A percentile compares a stretch with the other conserved stretches of the same genome.
Evolutionary conservation across 2,113 vertebrate species (phyloP).

Genomic region (Mus musculus): DNA sequence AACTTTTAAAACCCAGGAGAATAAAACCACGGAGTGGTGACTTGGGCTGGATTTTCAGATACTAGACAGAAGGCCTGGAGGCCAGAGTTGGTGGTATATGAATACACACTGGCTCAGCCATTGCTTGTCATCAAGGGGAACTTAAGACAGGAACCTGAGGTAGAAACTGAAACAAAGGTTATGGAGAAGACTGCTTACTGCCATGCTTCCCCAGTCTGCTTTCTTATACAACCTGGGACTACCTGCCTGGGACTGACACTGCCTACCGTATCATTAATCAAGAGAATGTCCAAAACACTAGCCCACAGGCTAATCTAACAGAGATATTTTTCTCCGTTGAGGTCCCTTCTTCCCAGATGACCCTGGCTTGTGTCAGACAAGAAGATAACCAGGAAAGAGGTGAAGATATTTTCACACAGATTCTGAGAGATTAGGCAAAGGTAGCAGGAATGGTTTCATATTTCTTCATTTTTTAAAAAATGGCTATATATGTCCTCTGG

Average conservation of each 20-base stretch:
- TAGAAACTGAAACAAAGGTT: not conserved
- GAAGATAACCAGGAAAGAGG: not conserved
- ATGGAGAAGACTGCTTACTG: not conserved
- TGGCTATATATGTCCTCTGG: not conserved
- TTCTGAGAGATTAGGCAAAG: not conserved
- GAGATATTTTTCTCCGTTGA: not conserved
- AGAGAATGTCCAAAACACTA: not conserved
- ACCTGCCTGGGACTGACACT: not conserved
- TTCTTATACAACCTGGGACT: not conserved
- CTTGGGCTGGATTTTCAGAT: not conserved
- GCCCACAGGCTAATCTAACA: not conserved
- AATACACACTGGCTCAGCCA: not conserved
- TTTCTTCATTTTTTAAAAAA: not conserved
- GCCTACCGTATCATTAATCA: not conserved
- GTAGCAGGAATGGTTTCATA: not conserved
- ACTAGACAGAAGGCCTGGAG: not conserved
- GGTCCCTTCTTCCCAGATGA: not conserved
- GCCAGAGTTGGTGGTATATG: not conserved
- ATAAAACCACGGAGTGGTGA: not conserved
- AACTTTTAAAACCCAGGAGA: constrained; percentile 31
- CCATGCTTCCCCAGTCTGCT: not conserved
- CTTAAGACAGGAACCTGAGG: not conserved
- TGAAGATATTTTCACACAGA: not conserved
- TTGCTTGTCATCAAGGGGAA: not conserved
- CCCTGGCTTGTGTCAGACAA: not conserved